A percentile compares a stretch with the other conserved stretches of the same genome.
Conservation (phyloP, 1,140 invertebrate species). For the Aporrectodea caliginosa region DNA sequence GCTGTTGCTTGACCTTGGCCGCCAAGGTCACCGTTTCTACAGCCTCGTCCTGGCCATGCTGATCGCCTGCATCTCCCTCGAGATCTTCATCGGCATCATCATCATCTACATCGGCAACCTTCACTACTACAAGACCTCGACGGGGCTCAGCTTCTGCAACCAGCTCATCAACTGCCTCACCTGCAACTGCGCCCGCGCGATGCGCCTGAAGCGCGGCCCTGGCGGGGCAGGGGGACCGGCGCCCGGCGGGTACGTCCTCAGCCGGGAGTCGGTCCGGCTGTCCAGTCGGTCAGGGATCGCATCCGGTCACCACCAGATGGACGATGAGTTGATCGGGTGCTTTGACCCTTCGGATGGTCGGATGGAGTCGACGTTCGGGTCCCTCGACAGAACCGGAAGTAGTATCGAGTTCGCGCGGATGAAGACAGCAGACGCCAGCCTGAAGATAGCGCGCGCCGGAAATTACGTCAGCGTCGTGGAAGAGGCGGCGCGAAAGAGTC, state of each 20-base stretch:
- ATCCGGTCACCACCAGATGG: not conserved
- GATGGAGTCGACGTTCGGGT: conserved; percentile 5
- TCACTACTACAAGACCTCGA: conserved; percentile 12
- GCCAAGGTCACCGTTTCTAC: conserved; percentile 31
- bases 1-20: conserved; percentile 32
- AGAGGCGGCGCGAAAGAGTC: conserved; percentile 18
- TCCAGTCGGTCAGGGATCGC: not conserved
- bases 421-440: conserved; percentile 1
- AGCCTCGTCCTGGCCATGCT: conserved; percentile 32
- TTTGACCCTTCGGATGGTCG: not conserved
- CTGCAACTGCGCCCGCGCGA: not conserved
- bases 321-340: not conserved
- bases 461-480: conserved; percentile 24
- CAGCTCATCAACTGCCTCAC: conserved; percentile 30
- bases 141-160: conserved; percentile 23
- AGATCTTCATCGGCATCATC: conserved; percentile 34
- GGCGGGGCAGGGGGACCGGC: no score
- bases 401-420: conserved; percentile 20
- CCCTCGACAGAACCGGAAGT: conserved; percentile 13
- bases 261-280: not conserved
- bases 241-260: not conserved
- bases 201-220: not conserved
- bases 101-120: conserved; percentile 35
- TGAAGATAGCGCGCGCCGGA: conserved; percentile 11
- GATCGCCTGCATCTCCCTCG: conserved; percentile 33